Evolutionary conservation across 2,888 invertebrate genomes (phyloP).

Genomic region (Tachystola acroxantha): DNA sequence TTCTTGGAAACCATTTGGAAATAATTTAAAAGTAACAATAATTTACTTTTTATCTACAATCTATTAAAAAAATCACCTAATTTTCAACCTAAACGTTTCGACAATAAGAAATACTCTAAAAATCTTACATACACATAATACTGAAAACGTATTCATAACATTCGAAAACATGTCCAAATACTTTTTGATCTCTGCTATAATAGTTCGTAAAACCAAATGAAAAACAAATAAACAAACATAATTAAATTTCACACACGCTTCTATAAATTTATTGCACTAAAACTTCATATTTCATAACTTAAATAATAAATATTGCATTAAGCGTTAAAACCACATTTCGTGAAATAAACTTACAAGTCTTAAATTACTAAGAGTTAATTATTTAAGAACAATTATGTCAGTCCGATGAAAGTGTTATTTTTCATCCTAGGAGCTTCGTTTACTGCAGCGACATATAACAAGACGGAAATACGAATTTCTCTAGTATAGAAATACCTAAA

Average conservation of each 20-base stretch:
- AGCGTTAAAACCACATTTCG: conserved; percentile 64
- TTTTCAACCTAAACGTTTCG: conserved; percentile 56
- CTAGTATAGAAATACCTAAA: conserved; percentile 38
- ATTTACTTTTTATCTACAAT: conserved; percentile 65
- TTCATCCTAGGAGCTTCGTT: conserved; percentile 54
- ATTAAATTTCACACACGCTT: conserved; percentile 71
- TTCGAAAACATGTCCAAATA: conserved; percentile 43
- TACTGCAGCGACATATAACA: conserved; percentile 39
- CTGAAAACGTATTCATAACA: conserved; percentile 64
- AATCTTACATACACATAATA: conserved; percentile 69
- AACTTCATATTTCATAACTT: conserved; percentile 67
- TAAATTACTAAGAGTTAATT: conserved; percentile 60
- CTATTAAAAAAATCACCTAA: conserved; percentile 68
- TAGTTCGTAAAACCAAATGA: conserved; percentile 55
- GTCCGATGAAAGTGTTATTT: conserved; percentile 61
- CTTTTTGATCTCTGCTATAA: conserved; percentile 40
- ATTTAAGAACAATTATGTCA: conserved; percentile 64
- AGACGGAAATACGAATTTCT: conserved; percentile 45
- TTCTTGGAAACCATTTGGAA: conserved; percentile 64
- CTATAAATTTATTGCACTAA: conserved; percentile 75
- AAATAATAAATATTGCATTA: conserved; percentile 75
- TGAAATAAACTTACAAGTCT: conserved; percentile 63
- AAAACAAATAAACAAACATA: conserved; percentile 57
- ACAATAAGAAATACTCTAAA: conserved; percentile 63
- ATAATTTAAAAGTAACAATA: conserved; percentile 74